Evolutionary conservation across 2,888 invertebrate genomes (phyloP).

Genomic region (Gnatocerus cornutus): DNA sequence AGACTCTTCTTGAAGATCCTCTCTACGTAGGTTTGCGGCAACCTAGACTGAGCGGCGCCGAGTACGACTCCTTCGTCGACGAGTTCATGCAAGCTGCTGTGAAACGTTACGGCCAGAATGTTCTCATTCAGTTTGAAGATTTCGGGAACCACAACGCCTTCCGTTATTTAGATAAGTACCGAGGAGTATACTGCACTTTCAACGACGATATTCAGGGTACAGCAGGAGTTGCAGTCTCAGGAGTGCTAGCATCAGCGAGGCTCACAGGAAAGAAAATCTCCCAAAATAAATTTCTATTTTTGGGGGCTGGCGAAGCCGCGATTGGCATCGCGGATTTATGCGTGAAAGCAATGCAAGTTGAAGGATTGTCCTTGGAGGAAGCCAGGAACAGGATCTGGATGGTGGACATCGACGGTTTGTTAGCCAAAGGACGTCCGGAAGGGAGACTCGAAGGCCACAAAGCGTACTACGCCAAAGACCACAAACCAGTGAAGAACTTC

Average conservation of each 20-base stretch:
- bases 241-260: constrained; percentile 86
- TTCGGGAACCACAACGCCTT: constrained; percentile 99
- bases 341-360: constrained; percentile 89
- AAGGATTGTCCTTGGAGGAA: constrained; percentile 74
- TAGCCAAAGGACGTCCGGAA: constrained; percentile 80
- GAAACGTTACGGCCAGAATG: constrained; percentile 88
- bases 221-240: constrained; percentile 96
- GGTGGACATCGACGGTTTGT: constrained; percentile 94
- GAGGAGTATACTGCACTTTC: constrained; percentile 94
- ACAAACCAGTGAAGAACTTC: constrained; percentile 85
- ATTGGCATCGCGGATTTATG: constrained; percentile 83
- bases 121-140: constrained; percentile 89
- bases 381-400: constrained; percentile 94
- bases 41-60: constrained; percentile 85
- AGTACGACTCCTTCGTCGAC: constrained; percentile 95
- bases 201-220: constrained; percentile 98
- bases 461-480: constrained; percentile 83
- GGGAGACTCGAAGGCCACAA: constrained; percentile 83
- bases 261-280: constrained; percentile 84
- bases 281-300: constrained; percentile 92
- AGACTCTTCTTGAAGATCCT: constrained; percentile 92
- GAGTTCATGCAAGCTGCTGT: constrained; percentile 98
- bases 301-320: constrained; percentile 83
- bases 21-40: constrained; percentile 95
- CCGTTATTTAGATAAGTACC: constrained; percentile 91